These are phyloP conservation scores for Camponotus fellah DNA, from an alignment of 2,888 invertebrate species.

Conservation along the genomic window DNA sequence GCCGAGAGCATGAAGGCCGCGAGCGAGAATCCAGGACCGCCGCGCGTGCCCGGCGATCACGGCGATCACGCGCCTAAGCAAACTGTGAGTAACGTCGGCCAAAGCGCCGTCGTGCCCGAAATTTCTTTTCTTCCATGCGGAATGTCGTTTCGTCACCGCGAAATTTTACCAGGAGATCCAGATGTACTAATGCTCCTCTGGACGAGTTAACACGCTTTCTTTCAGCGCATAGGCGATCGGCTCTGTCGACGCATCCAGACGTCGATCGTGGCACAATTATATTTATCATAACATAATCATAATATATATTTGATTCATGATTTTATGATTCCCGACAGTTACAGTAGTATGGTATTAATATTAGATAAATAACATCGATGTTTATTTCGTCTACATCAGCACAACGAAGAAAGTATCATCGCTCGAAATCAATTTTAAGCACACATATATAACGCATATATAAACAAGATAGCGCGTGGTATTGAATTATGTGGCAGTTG, in stretches of 20 bases:
- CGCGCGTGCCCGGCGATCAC: constrained; percentile 89
- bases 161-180: constrained; percentile 35
- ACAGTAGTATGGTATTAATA: not conserved
- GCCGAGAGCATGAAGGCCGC: constrained; percentile 96
- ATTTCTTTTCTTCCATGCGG: constrained; percentile 62
- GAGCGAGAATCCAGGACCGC: constrained; percentile 88
- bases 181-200: constrained; percentile 41
- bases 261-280: constrained; percentile 35
- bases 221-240: constrained; percentile 48
- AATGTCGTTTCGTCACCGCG: constrained; percentile 43
- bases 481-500: not conserved
- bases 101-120: constrained; percentile 63
- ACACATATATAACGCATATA: not conserved
- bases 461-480: not conserved
- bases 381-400: constrained; percentile 1
- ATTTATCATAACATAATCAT: constrained; percentile 41
- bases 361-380: constrained; percentile 7
- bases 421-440: not conserved
- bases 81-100: constrained; percentile 89
- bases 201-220: constrained; percentile 47
- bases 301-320: constrained; percentile 19
- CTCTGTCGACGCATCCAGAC: constrained; percentile 34
- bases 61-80: constrained; percentile 92
- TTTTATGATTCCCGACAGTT: constrained; percentile 39
- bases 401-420: not conserved